Evolutionary conservation across 2,797 vertebrate genomes (phyloP).

Genomic region (Semaprochilodus insignis): DNA sequence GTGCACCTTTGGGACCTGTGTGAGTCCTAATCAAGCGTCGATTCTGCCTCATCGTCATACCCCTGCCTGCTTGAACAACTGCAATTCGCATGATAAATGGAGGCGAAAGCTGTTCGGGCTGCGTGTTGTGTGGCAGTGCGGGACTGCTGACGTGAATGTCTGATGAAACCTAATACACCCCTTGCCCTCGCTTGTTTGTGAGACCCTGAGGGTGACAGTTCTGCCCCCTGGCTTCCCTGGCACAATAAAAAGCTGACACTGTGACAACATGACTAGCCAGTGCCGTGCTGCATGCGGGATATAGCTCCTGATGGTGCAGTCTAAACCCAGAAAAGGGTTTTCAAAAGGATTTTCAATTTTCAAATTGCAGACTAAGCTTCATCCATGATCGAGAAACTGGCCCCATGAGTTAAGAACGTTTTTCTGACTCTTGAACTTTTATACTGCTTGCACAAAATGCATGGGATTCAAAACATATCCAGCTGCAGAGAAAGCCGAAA

Average conservation of each 20-base stretch:
- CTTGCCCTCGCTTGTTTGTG: constrained; percentile 28
- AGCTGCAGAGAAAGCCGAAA: background rate
- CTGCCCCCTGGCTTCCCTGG: constrained; percentile 34
- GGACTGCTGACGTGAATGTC: constrained; percentile 45
- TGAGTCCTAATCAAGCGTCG: constrained; percentile 19
- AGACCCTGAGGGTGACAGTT: constrained; percentile 45
- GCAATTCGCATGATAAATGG: constrained; percentile 25
- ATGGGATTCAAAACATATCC: background rate
- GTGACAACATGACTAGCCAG: constrained; percentile 32
- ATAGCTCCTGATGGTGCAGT: background rate
- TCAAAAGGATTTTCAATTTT: background rate
- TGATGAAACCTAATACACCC: constrained; percentile 48
- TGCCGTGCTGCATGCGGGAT: background rate
- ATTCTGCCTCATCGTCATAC: constrained; percentile 22
- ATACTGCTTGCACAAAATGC: background rate
- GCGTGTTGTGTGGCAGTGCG: background rate
- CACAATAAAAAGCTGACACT: constrained; percentile 41
- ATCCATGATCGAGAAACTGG: background rate
- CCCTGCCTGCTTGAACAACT: background rate
- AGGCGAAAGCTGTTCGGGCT: constrained; percentile 11
- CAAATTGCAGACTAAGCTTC: background rate
- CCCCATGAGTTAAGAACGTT: too few relatives aligned
- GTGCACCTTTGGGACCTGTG: constrained; percentile 20
- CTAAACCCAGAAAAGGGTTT: background rate
- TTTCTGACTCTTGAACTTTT: background rate